These are phyloP conservation scores for Drosophila repletoides DNA, from an alignment of 1,140 invertebrate genomes.

Conservation along the genomic window DNA sequence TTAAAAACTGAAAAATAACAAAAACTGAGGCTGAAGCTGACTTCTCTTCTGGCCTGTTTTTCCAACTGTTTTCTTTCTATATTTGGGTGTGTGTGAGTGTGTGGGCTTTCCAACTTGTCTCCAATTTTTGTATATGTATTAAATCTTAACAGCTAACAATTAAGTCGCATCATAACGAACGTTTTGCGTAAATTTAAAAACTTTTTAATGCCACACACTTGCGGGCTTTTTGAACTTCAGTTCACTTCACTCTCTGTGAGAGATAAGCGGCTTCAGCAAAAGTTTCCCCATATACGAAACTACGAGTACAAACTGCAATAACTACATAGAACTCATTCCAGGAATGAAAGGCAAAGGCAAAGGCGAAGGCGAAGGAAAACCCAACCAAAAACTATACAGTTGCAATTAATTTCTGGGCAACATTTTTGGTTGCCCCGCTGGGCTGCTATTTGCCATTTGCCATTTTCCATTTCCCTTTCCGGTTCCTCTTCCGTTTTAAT, in stretches of 20 bases:
- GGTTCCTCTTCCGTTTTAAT: neutral
- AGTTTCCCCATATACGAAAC: conserved; percentile 57
- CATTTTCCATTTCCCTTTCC: neutral
- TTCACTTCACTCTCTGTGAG: too few species aligned
- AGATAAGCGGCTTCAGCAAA: conserved; percentile 70
- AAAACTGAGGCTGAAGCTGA: too few species aligned
- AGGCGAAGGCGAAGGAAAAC: conserved; percentile 14
- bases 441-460: too few species aligned
- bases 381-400: conserved; percentile 53
- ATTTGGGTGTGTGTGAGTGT: too few species aligned
- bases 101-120: conserved; percentile 9
- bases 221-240: conserved; percentile 73
- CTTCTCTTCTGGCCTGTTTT: too few species aligned
- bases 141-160: conserved; percentile 79
- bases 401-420: conserved; percentile 65
- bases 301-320: conserved; percentile 60
- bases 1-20: conserved; percentile 51
- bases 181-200: conserved; percentile 70
- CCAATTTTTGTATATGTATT: conserved; percentile 43
- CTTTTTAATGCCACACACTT: conserved; percentile 80
- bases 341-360: conserved; percentile 32
- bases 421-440: neutral
- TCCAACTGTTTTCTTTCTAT: neutral
- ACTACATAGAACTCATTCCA: conserved; percentile 40
- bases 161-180: conserved; percentile 76